phyloP scores from a whole-genome alignment of 2,888 invertebrate species.

The Leptopilina drosophilae region DNA sequence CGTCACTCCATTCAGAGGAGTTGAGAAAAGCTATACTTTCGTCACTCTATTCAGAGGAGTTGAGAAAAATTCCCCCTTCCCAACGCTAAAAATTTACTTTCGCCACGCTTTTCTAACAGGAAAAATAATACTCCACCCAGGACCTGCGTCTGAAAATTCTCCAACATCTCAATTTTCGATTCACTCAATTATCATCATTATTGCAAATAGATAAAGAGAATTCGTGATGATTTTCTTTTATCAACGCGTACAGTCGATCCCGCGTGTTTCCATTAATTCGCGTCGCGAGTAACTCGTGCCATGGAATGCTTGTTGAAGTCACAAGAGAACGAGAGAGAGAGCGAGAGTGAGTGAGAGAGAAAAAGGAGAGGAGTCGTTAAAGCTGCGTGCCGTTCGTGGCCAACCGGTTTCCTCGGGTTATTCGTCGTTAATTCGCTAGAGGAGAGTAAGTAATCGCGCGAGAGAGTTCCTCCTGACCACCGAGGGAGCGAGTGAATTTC shows the following conservation, averaged over 20 bases:
- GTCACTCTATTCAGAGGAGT: no score
- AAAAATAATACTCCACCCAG: no score
- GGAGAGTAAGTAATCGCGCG: slow-evolving; percentile 64
- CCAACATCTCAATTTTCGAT: no score
- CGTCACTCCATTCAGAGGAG: no score
- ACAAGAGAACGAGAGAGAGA: slow-evolving; percentile 54
- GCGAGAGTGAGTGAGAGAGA: slow-evolving; percentile 49
- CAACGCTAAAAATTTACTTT: no score
- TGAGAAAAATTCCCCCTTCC: no score
- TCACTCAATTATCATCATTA: background rate
- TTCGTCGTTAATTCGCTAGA: slow-evolving; percentile 72
- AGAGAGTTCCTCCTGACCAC: slow-evolving; percentile 63
- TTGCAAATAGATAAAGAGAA: slow-evolving; percentile 52
- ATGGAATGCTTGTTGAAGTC: slow-evolving; percentile 68
- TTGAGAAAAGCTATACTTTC: no score
- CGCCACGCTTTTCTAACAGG: no score
- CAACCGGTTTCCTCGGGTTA: slow-evolving; percentile 73
- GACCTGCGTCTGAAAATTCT: no score
- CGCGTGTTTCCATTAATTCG: slow-evolving; percentile 74
- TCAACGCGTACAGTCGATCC: slow-evolving; percentile 66
- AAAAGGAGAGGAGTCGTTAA: slow-evolving; percentile 60
- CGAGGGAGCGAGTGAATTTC: slow-evolving; percentile 56
- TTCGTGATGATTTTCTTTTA: slow-evolving; percentile 67
- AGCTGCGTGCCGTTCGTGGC: slow-evolving; percentile 66
- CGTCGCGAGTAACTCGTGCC: slow-evolving; percentile 70